A percentile compares a stretch with the other conserved stretches of the same genome.
These are phyloP conservation scores for Panopea generosa DNA, from an alignment of 2,888 invertebrate species.

Conservation along the genomic window DNA sequence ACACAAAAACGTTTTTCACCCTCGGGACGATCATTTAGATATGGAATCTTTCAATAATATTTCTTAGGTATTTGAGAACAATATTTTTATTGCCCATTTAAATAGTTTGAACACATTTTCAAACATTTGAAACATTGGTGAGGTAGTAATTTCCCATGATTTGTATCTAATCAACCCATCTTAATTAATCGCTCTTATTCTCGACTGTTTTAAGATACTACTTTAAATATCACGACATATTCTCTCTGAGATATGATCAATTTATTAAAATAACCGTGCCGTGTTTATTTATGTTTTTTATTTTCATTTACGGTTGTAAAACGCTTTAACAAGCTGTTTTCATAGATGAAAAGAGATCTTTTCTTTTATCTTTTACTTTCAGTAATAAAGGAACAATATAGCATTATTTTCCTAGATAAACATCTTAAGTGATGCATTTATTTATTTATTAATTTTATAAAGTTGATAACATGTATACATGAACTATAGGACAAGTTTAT, in stretches of 20 bases:
- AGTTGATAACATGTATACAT: too few relatives aligned
- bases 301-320: too few relatives aligned
- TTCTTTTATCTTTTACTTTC: too few relatives aligned
- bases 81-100: constrained; percentile 51
- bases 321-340: too few relatives aligned
- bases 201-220: background rate
- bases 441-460: too few relatives aligned
- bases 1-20: background rate
- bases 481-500: too few relatives aligned
- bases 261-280: background rate
- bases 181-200: background rate
- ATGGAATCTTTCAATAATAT: constrained; percentile 23
- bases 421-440: too few relatives aligned
- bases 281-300: background rate
- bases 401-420: too few relatives aligned
- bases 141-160: constrained; percentile 18
- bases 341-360: too few relatives aligned
- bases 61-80: constrained; percentile 22
- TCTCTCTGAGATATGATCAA: background rate
- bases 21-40: constrained; percentile 24
- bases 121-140: constrained; percentile 10
- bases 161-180: constrained; percentile 11
- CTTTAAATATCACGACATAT: background rate
- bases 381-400: too few relatives aligned
- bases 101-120: constrained; percentile 50